Evolutionary conservation across 2,797 vertebrate species (phyloP).

Genomic region (Enteromius trimaculatus): DNA sequence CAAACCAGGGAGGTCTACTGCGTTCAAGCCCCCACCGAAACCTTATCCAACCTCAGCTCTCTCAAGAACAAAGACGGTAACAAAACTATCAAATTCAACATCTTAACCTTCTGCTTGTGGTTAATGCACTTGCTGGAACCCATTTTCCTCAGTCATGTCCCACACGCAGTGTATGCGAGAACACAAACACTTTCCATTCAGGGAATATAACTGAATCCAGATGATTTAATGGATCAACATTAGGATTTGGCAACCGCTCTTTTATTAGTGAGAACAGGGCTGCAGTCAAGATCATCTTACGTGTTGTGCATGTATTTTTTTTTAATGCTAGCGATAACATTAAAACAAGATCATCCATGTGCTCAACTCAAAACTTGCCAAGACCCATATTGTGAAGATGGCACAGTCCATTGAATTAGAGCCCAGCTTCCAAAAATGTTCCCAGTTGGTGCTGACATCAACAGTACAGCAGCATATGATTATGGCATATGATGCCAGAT

Average conservation of each 20-base stretch:
- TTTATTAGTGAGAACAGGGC: neutral
- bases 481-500: neutral
- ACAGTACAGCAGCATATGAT: neutral
- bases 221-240: neutral
- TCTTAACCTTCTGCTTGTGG: neutral
- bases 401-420: neutral
- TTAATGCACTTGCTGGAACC: neutral
- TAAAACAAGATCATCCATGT: neutral
- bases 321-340: neutral
- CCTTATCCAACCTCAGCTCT: constrained; percentile 75
- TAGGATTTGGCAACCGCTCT: neutral
- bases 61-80: constrained; percentile 89
- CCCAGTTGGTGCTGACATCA: constrained; percentile 4
- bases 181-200: neutral
- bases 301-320: neutral
- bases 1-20: constrained; percentile 91
- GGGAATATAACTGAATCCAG: neutral
- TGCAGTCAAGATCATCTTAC: neutral
- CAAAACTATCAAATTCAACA: neutral
- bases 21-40: constrained; percentile 80
- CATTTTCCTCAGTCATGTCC: neutral
- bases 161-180: neutral
- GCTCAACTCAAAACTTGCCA: constrained; percentile 1
- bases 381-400: neutral
- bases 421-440: constrained; percentile 4